Base-by-base conservation (phyloP, 1,140 invertebrate species). In the Macrosteles quadrilineatus region DNA sequence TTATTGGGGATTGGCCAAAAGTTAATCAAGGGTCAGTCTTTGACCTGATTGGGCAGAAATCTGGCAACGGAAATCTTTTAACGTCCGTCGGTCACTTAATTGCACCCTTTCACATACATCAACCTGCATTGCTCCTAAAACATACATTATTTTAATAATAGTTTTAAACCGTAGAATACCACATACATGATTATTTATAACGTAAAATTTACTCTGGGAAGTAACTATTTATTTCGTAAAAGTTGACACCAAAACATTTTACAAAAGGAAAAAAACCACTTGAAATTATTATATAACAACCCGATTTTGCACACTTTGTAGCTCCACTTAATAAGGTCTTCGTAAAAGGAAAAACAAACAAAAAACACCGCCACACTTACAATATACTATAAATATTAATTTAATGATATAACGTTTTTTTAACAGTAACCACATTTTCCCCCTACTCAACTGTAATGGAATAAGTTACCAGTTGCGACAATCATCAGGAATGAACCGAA, bases 171-270 rank as follows among this genome's bases (percentile, higher is more conserved):
- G 36, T n/a, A n/a, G n/a, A n/a, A n/a, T n/a, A n/a, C n/a, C n/a
- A n/a, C n/a, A 43, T 43, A 9, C 36, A 43, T 11, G 36, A 17
- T 17, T 17, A 43, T 43, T 43, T 43, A 43, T 17, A 11, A 11
- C 17, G 17, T 11, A 43, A 43, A 17, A 11, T 43, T 11, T 17
- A 9, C 17, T 17, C 36, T 11, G 19, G 9, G 78, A 83, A 69
- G 86, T 87, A n/a, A 85, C 83, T 76, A 86, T 87, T 77, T 81
- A 86, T 2, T 82, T 86, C 72, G 86, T 87, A 76, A 87, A 87
- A 86, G 4, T n/a, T 50, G 4, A 4, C 17, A 4, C 3, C n/a
- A 4, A 19, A 23, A 23, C 6, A 50, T 4, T 50, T 6, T n/a
- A 19, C 4, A 11, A n/a, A n/a, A n/a, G n/a, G n/a, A n/a, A n/a